phyloP scores from a whole-genome alignment of 1,140 invertebrate genomes.

The Hylyphantes graminicola region DNA sequence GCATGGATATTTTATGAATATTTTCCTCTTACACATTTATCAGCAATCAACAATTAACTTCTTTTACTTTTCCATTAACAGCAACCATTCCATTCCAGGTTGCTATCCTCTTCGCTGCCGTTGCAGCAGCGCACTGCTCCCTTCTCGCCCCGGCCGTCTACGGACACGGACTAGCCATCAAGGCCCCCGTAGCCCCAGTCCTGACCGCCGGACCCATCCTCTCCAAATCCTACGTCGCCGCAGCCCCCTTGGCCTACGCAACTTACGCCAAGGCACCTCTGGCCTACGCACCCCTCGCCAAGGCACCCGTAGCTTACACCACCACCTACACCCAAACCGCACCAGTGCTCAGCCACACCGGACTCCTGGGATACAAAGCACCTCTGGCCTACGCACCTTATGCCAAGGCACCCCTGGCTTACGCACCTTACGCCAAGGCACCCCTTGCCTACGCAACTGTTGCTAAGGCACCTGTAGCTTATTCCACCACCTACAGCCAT shows the following conservation, averaged over 20 bases:
- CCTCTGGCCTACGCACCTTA: neutral
- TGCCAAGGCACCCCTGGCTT: neutral
- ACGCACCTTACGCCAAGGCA: neutral
- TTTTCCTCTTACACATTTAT: neutral
- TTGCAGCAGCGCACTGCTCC: slow-evolving; percentile 23
- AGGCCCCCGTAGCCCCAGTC: slow-evolving; percentile 33
- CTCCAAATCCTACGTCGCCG: slow-evolving; percentile 3
- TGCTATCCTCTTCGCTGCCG: slow-evolving; percentile 21
- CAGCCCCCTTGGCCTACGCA: neutral
- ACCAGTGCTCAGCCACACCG: neutral
- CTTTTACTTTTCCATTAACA: neutral
- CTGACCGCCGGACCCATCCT: slow-evolving; percentile 16
- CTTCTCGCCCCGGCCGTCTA: slow-evolving; percentile 24
- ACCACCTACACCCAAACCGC: neutral
- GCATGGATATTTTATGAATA: neutral
- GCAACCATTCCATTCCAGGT: slow-evolving; percentile 3
- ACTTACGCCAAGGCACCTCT: neutral
- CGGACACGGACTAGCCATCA: slow-evolving; percentile 24
- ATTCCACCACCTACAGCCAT: slow-evolving; percentile 13
- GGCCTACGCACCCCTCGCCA: neutral
- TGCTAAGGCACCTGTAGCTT: slow-evolving; percentile 3
- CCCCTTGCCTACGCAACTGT: slow-evolving; percentile 7
- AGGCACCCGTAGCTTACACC: neutral
- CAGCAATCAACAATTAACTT: neutral
- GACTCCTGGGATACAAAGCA: too few relatives aligned